Evolutionary conservation across 2,113 vertebrate species (phyloP), one percentile per base, ranked within the genome.

Genomic region (Monopterus albus): DNA sequence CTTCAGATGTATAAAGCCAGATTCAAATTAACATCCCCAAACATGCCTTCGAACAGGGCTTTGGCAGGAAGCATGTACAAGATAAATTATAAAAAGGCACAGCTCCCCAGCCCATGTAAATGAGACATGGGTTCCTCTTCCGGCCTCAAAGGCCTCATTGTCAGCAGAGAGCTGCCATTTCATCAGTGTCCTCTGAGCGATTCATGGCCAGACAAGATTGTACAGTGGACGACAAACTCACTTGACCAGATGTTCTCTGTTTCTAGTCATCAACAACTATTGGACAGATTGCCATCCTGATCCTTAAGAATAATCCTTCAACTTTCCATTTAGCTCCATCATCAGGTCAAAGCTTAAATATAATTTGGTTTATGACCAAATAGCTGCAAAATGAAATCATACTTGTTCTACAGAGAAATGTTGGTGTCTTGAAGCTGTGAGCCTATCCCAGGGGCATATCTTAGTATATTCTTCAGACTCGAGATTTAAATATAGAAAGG

Each of bases 21-120:
- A 71, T 78, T 75, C 47, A 79, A 36, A 79, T 79, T 28, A 52
- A 72, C 70, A 49, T 67, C 69, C 25, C 62, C 42, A 67, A 78
- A 81, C 64, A 61, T n/a, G 69, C 43, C 15, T 25, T 74, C 20
- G 13, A 51, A 45, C 60, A 14, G 57, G 33, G 21, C 50, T 83
- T 42, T 5, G 40, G 63, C 75, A 67, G 47, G 50, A 82, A 60
- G 75, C 79, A 31, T 51, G 69, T 70, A 45, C 49, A 68, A 61
- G 13, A 72, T 58, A 72, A 76, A 75, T 71, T 53, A 90, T 87
- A 90, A 89, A 90, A 87, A 86, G 77, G 87, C 84, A 73, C 87
- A 90, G 88, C 90, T 87, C 66, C 70, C 76, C 53, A 65, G 25
- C 78, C 40, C 84, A 89, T 90, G 88, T 86, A 91, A 91, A 91